Conservation (phyloP, 2,113 vertebrate species). For the Sapayoa aenigma region DNA sequence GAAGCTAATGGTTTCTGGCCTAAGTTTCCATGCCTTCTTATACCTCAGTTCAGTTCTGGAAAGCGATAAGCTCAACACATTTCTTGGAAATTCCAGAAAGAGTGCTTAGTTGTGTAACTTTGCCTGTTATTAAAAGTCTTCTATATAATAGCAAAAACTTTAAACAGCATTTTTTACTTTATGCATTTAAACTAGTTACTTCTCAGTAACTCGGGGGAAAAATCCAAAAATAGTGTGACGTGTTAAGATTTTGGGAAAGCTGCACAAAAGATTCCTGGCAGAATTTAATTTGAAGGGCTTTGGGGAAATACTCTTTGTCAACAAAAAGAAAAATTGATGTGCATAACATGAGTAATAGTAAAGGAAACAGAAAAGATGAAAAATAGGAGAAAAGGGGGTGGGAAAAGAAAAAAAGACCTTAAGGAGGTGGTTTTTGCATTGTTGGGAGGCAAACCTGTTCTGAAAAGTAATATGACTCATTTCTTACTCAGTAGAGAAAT, state of each 20-base stretch:
- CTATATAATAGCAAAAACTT: neutral
- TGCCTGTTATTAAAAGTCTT: neutral
- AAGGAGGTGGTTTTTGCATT: neutral
- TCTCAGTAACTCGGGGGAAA: neutral
- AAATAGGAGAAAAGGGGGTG: neutral
- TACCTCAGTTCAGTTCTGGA: neutral
- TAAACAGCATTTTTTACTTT: neutral
- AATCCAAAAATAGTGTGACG: rapidly evolving
- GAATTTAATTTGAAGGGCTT: neutral
- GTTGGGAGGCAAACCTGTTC: neutral
- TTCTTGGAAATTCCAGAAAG: neutral
- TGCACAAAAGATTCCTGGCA: neutral
- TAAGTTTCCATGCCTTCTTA: neutral
- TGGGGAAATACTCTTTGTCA: neutral
- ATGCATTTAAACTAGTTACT: neutral
- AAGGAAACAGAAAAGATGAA: neutral
- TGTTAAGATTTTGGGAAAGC: neutral
- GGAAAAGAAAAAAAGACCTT: too few species aligned
- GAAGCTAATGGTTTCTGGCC: neutral
- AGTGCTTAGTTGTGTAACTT: neutral
- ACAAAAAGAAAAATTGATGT: neutral
- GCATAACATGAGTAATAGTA: neutral
- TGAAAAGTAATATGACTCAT: neutral
- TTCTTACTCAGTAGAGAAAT: neutral
- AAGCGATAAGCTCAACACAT: neutral